Evolutionary conservation across 2,797 vertebrate species (phyloP).

Genomic region (Bufotes viridis): DNA sequence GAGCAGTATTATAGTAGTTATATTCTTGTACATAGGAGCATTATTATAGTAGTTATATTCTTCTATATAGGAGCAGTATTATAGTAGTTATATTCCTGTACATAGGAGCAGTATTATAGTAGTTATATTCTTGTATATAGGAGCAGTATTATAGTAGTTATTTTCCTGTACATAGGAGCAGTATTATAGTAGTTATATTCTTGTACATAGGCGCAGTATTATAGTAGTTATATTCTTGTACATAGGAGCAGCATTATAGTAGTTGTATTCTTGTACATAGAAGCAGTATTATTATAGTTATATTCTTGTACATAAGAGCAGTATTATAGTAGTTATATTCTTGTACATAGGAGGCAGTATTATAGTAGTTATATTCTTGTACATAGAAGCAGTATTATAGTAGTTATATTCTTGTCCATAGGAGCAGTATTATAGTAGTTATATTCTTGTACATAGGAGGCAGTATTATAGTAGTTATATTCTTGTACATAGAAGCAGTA

Average conservation of each 20-base stretch:
- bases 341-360: no score
- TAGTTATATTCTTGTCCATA: no score
- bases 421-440: no score
- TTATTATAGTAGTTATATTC: slow-evolving; percentile 6
- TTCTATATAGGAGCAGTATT: not conserved
- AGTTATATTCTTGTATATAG: not conserved
- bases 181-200: not conserved
- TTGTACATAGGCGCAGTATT: slow-evolving; percentile 2
- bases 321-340: no score
- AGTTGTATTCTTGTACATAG: not conserved
- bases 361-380: no score
- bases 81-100: slow-evolving; percentile 7
- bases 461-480: not conserved
- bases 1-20: not conserved
- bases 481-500: not conserved
- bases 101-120: slow-evolving; percentile 3
- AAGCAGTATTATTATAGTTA: no score
- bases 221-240: slow-evolving; percentile 6
- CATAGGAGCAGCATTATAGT: not conserved
- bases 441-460: no score
- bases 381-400: no score
- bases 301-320: no score
- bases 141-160: not conserved
- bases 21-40: not conserved
- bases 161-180: not conserved